A percentile compares a stretch with the other conserved stretches of the same genome.
Evolutionary conservation across 2,888 invertebrate species (phyloP).

Genomic region (Scaptomyza parva): DNA sequence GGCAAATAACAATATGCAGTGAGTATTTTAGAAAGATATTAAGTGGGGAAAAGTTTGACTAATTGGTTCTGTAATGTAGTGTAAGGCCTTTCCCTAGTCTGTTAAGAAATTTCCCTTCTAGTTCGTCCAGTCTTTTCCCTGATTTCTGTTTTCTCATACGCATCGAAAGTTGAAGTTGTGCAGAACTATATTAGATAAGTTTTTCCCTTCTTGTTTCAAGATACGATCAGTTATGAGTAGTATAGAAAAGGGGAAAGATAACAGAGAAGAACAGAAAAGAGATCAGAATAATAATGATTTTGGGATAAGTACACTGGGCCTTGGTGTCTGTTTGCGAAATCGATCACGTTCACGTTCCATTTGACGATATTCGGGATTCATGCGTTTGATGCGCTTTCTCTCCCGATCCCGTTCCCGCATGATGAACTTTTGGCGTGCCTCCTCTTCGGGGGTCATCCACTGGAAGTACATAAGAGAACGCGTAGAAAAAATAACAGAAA

Average conservation of each 20-base stretch:
- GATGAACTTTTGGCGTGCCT: constrained; percentile 79
- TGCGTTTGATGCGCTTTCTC: constrained; percentile 76
- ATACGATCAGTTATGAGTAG: constrained; percentile 14
- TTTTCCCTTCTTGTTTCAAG: too few species aligned
- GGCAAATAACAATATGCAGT: constrained; percentile 89
- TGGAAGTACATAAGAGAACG: constrained; percentile 64
- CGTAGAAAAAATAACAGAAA: constrained; percentile 45
- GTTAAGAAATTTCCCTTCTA: too few species aligned
- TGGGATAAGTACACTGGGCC: constrained; percentile 77
- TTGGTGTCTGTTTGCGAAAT: constrained; percentile 80
- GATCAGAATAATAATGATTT: constrained; percentile 31
- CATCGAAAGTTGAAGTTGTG: constrained; percentile 37
- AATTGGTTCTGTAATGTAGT: too few species aligned
- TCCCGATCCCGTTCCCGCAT: constrained; percentile 80
- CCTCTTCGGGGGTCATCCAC: constrained; percentile 80
- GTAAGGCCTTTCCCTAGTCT: too few species aligned
- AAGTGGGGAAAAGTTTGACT: too few species aligned
- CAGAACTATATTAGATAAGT: constrained; percentile 11
- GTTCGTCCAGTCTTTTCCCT: too few species aligned
- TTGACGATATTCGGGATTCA: constrained; percentile 80
- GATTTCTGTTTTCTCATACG: too few species aligned
- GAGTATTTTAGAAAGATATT: constrained; percentile 80
- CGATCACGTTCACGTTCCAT: constrained; percentile 80
- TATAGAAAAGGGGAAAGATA: constrained; percentile 11
- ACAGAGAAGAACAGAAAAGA: constrained; percentile 12